Evolutionary conservation across 2,888 invertebrate species (phyloP).

Genomic region (Meta bourneti): DNA sequence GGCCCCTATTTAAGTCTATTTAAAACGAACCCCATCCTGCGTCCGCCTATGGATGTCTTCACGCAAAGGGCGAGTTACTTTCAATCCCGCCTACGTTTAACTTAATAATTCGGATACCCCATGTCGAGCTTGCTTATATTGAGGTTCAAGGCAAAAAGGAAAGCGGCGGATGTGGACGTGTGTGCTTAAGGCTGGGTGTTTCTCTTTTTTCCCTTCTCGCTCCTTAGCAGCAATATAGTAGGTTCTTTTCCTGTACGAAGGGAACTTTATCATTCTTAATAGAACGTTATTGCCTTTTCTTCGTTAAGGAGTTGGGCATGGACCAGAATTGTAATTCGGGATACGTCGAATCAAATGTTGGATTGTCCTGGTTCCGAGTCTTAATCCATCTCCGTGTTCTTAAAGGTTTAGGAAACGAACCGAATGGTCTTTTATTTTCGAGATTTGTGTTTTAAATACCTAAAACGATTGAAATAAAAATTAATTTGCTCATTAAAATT

Average conservation of each 20-base stretch:
- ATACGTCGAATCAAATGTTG: neutral
- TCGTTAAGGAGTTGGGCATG: neutral
- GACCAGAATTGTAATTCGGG: neutral
- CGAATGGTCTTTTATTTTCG: too few species aligned
- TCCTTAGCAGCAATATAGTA: neutral
- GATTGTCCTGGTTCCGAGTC: neutral
- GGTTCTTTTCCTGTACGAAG: neutral
- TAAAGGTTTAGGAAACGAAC: too few species aligned
- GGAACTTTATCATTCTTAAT: neutral
- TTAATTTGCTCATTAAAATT: too few species aligned
- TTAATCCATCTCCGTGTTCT: too few species aligned
- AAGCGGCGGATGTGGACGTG: slow-evolving; percentile 5
- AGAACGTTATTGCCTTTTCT: neutral
- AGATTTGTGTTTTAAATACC: too few species aligned
- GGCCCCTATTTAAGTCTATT: slow-evolving; percentile 31
- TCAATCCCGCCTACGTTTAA: slow-evolving; percentile 33
- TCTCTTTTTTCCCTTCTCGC: neutral
- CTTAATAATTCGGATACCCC: slow-evolving; percentile 47
- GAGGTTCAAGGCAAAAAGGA: slow-evolving; percentile 45
- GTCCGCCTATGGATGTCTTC: slow-evolving; percentile 4
- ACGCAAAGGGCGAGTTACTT: neutral
- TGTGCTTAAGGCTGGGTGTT: slow-evolving; percentile 11
- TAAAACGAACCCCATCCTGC: slow-evolving; percentile 48
- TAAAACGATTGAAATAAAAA: too few species aligned
- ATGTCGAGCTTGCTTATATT: slow-evolving; percentile 28